Base-by-base conservation (phyloP, 2,888 invertebrate genomes). In the Camptogramma bilineatum region DNA sequence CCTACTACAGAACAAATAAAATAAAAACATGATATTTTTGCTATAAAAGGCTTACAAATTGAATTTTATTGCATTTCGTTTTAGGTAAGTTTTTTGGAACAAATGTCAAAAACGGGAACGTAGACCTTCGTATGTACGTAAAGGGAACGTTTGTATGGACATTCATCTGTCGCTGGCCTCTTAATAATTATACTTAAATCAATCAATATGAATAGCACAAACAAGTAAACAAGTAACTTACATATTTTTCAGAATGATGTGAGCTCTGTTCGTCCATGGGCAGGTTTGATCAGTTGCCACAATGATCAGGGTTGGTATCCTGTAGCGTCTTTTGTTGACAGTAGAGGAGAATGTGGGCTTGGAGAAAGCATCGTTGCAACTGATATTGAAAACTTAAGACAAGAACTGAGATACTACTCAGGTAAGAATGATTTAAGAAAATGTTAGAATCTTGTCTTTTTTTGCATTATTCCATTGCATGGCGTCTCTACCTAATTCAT, bases 261-360 rank as follows among this genome's bases (percentile, higher is more conserved):
- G 4, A 52, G 39, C 2, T 66, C 82, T 5, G 70, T 72, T 46
- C 81, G 77, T 1, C 81, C 88, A 34, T 96, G 96, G 95, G 94
- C 94, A 69, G 97, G 96, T 31, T 93, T 94, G 18, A 93, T 97
- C 16, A 95, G 95, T 46, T 97, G 97, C 75, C 94, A 95, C 48
- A 93, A 94, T 9, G 88, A 91, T 5, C 85, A 84, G 34, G 96
- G 95, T 18, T 97, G 97, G 96, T 96, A 95, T 81, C 96, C 96
- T 0, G 94, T 95, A 4, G 96, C 96, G 0, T 90, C 95, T 8
- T 97, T 95, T 75, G 87, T 93, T 13, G 95, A 95, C 61, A 88
- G 91, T 47, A 87, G 92, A 72, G 94, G 95, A 39, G 94, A 88
- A 59, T 95, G 95, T 73, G 94, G 94, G 4, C 88, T 95, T 52